phyloP scores from a whole-genome alignment of 2,797 vertebrate genomes.

The Antrozous pallidus region DNA sequence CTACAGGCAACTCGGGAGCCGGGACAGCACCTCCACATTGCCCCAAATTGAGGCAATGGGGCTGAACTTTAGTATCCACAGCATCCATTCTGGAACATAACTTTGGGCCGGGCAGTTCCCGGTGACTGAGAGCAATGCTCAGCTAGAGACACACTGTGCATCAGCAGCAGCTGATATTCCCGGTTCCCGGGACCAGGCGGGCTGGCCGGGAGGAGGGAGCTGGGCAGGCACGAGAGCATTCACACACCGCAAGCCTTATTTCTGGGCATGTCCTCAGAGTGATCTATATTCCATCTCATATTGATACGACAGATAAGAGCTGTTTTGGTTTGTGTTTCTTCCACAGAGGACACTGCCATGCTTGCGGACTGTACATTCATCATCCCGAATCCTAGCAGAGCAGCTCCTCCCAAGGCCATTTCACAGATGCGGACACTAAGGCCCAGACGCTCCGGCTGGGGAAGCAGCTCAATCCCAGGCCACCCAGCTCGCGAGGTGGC shows the following conservation, averaged over 20 bases:
- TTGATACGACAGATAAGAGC: background rate
- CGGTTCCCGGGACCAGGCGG: background rate
- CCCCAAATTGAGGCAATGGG: background rate
- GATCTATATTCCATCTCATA: background rate
- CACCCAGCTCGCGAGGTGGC: background rate
- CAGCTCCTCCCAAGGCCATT: background rate
- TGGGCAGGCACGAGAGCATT: background rate
- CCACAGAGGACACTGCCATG: background rate
- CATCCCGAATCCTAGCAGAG: background rate
- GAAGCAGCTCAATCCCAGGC: background rate
- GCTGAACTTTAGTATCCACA: background rate
- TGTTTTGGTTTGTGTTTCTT: background rate
- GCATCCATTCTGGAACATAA: background rate
- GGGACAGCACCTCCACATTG: background rate
- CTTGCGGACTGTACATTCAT: background rate
- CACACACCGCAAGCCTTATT: background rate
- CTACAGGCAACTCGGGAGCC: background rate
- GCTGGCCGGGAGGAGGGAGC: background rate
- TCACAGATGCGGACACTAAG: slow-evolving; percentile 13
- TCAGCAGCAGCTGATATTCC: background rate
- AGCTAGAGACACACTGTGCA: background rate
- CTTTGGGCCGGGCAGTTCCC: background rate
- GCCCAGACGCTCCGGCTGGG: background rate
- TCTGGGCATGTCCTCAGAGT: background rate
- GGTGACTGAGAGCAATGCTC: background rate